Base-by-base conservation (phyloP, 2,797 vertebrate genomes). In the Aldrovandia affinis region DNA sequence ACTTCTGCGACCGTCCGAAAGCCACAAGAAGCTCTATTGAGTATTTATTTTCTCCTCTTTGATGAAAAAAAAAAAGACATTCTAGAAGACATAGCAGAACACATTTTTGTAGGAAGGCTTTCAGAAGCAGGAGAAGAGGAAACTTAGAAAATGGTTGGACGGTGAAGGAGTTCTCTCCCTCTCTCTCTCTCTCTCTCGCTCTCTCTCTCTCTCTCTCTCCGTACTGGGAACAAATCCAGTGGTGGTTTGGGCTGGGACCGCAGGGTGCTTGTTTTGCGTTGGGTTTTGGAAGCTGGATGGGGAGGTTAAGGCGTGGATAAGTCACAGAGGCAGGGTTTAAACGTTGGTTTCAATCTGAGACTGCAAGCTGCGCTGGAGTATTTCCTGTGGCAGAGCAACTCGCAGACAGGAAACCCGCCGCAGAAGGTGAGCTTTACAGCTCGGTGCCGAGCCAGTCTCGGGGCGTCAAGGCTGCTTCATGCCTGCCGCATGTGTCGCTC, bases 111-210 rank as follows among this genome's bases (percentile, higher is more conserved):
- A 85, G 86, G 55, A 83, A 80, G 80, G 85, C 59, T 90, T 90
- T 86, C 86, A 91, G 90, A 85, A 86, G 89, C 89, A 90, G 89
- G 89, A 89, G 92, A 89, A 88, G 59, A 55, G 47, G 12, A 83
- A 79, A n/a, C 65, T n/a, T 10, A 65, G 70, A 86, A 86, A 80
- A 52, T 61, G n/a, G 44, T 22, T 68, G 36, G 39, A 78, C 73
- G n/a, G 73, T 47, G 42, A 44, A 77, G 73, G 25, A 25, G 73
- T 47, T 42, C 73, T 44, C 73, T 44, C 73, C 47, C 73, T 77
- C 22, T 77, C 42, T 77, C 73, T 77, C 73, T 77, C 73, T 30
- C n/a, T 22, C 73, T 57, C 12, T 57, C 10, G 9, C 2, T 57
- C 55, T 57, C 10, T 57, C 12, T 20, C 55, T 57, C 12, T 77